Conservation (phyloP, 2,888 invertebrate genomes). For the Metalampra italica region DNA sequence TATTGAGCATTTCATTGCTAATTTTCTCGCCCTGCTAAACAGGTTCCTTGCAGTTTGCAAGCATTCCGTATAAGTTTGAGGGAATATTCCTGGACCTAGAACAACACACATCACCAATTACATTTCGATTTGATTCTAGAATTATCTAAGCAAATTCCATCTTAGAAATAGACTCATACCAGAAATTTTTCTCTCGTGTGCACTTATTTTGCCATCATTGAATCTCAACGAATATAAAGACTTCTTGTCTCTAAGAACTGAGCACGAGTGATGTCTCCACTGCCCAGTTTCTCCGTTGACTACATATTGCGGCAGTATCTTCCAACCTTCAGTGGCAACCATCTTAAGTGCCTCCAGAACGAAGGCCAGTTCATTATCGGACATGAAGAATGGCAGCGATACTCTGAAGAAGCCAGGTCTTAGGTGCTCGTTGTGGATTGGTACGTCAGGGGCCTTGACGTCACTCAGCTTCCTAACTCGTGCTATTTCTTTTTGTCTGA, state of each 20-base stretch:
- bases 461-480: conserved; percentile 63
- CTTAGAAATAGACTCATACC: conserved; percentile 36
- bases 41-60: conserved; percentile 87
- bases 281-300: conserved; percentile 93
- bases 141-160: neutral
- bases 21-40: conserved; percentile 86
- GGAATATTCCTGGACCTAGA: conserved; percentile 83
- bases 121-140: too few relatives aligned
- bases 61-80: conserved; percentile 86
- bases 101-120: conserved; percentile 11
- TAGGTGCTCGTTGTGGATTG: conserved; percentile 82
- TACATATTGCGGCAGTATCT: conserved; percentile 90
- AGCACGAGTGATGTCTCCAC: conserved; percentile 91
- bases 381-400: conserved; percentile 91
- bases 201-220: conserved; percentile 85
- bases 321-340: conserved; percentile 94
- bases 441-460: conserved; percentile 60
- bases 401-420: conserved; percentile 92
- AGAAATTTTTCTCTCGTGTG: conserved; percentile 84
- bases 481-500: conserved; percentile 68
- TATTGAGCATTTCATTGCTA: conserved; percentile 85
- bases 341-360: conserved; percentile 90
- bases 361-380: conserved; percentile 87
- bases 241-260: conserved; percentile 88
- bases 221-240: conserved; percentile 89